These are phyloP conservation scores for Temnothorax ravouxi DNA, from an alignment of 2,888 invertebrate genomes.

Conservation along the genomic window DNA sequence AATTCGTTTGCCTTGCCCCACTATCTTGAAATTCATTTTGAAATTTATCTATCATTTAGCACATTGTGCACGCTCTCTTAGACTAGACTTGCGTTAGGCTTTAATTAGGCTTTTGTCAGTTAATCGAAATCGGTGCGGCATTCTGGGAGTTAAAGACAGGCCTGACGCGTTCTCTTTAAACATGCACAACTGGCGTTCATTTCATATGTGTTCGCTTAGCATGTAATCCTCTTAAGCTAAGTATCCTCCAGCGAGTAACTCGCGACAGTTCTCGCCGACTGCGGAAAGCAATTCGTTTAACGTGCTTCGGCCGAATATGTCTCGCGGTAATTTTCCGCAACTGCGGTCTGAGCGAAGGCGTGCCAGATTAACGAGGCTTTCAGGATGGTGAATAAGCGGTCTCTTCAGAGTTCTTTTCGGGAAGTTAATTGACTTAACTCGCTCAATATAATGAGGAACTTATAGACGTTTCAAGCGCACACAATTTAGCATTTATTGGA, in stretches of 20 bases:
- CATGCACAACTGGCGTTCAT: slow-evolving; percentile 13
- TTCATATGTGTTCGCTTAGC: slow-evolving; percentile 30
- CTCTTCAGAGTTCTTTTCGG: slow-evolving; percentile 6
- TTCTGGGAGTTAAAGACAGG: background rate
- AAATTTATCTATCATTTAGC: background rate
- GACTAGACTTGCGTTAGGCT: background rate
- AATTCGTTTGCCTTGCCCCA: background rate
- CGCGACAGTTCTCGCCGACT: slow-evolving; percentile 24
- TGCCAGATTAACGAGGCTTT: slow-evolving; percentile 7
- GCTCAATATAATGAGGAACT: background rate
- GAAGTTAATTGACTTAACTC: slow-evolving; percentile 16
- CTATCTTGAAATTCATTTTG: background rate
- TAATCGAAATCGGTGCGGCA: background rate
- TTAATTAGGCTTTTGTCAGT: background rate
- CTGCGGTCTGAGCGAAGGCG: slow-evolving; percentile 19
- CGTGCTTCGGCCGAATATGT: slow-evolving; percentile 32
- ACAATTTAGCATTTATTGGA: background rate
- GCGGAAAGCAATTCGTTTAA: slow-evolving; percentile 49
- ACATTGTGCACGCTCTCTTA: background rate
- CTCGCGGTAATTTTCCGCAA: slow-evolving; percentile 31
- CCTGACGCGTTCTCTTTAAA: slow-evolving; percentile 21
- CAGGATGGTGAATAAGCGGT: slow-evolving; percentile 12
- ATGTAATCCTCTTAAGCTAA: slow-evolving; percentile 47
- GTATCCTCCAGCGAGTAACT: slow-evolving; percentile 35
- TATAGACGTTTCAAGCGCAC: background rate